phyloP scores from a whole-genome alignment of 2,113 vertebrate species.

The Spizaetus ornatus region DNA sequence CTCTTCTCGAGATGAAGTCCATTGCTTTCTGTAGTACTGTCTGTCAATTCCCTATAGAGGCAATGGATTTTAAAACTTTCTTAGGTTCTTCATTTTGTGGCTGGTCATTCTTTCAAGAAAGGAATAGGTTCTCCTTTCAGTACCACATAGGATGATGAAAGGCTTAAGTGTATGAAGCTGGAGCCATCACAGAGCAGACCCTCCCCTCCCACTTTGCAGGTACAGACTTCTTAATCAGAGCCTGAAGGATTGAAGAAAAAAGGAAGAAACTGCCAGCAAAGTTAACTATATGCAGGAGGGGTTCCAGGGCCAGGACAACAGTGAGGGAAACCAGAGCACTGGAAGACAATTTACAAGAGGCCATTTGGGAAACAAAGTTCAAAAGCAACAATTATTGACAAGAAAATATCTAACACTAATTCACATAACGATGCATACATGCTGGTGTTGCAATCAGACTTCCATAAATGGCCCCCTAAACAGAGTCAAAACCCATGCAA shows the following conservation, averaged over 20 bases:
- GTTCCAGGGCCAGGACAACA: not conserved
- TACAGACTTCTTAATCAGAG: not conserved
- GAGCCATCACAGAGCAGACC: not conserved
- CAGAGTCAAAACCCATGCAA: not conserved
- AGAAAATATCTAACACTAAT: not conserved
- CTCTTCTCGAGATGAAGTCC: not conserved
- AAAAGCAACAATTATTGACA: not conserved
- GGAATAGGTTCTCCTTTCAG: not conserved
- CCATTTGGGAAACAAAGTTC: not conserved
- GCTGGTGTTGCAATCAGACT: not conserved
- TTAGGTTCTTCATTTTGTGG: not conserved
- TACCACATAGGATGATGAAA: not conserved
- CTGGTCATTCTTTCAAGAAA: not conserved
- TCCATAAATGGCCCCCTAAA: not conserved
- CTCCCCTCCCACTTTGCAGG: not conserved
- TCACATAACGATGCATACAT: not conserved
- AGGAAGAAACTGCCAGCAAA: not conserved
- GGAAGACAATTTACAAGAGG: not conserved
- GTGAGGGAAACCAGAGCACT: not conserved
- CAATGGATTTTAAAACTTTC: not conserved
- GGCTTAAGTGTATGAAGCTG: not conserved
- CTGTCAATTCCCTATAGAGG: not conserved
- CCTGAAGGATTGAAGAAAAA: not conserved
- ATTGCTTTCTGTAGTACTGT: not conserved
- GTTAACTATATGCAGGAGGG: not conserved